Percentiles rank a stretch among this genome's conserved stretches.
Evolutionary conservation across 2,888 invertebrate species (phyloP).

Genomic region (Acronicta alni): DNA sequence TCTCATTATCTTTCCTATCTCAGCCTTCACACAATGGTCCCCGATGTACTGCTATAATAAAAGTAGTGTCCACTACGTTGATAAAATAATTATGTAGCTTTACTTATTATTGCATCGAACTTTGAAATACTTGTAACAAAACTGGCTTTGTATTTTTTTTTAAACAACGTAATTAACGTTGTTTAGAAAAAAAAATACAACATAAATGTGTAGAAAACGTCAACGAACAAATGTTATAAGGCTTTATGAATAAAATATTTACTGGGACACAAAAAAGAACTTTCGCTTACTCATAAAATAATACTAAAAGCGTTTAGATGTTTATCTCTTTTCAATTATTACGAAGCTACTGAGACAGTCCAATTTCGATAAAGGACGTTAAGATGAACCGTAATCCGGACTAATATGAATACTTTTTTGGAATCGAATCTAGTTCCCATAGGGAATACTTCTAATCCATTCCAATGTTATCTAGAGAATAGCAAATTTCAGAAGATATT

Average conservation of each 20-base stretch:
- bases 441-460: slow-evolving; percentile 45
- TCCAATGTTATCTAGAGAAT: slow-evolving; percentile 21
- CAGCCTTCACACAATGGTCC: slow-evolving; percentile 36
- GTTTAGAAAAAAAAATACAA: background rate
- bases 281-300: slow-evolving; percentile 18
- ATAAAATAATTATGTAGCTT: slow-evolving; percentile 25
- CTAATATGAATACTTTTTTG: slow-evolving; percentile 45
- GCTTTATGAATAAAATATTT: slow-evolving; percentile 26
- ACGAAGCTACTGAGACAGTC: slow-evolving; percentile 17
- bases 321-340: slow-evolving; percentile 30
- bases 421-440: slow-evolving; percentile 39
- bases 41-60: slow-evolving; percentile 48
- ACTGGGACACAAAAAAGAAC: slow-evolving; percentile 12
- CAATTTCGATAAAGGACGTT: slow-evolving; percentile 25
- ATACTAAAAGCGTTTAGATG: slow-evolving; percentile 34
- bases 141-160: background rate
- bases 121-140: slow-evolving; percentile 15
- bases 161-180: background rate
- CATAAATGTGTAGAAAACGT: slow-evolving; percentile 15
- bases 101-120: slow-evolving; percentile 30
- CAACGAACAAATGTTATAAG: slow-evolving; percentile 8
- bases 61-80: slow-evolving; percentile 22
- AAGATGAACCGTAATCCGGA: slow-evolving; percentile 43
- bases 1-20: slow-evolving; percentile 66
- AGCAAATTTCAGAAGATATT: too few species aligned